Evolutionary conservation across 2,888 invertebrate species (phyloP).

Genomic region (Pyrocoelia pectoralis): DNA sequence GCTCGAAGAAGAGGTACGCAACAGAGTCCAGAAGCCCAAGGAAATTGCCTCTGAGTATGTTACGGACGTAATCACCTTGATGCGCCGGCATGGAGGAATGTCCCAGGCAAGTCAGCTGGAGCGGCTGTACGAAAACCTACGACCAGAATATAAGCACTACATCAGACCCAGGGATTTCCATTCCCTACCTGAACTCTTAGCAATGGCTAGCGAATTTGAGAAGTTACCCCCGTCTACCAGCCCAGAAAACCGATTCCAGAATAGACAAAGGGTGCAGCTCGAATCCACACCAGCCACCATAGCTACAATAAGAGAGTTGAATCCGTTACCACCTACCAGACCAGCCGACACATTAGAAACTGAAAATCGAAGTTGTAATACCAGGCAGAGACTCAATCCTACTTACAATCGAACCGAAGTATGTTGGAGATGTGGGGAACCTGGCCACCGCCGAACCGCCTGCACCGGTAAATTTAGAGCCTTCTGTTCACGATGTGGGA

Average conservation of each 20-base stretch:
- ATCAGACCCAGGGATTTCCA: background rate
- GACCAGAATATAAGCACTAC: slow-evolving; percentile 12
- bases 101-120: background rate
- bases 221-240: no score
- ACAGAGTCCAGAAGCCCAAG: no score
- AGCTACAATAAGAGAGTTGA: no score
- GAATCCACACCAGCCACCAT: no score
- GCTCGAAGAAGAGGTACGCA: no score
- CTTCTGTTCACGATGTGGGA: slow-evolving; percentile 37
- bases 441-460: slow-evolving; percentile 26
- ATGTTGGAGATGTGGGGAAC: slow-evolving; percentile 37
- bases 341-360: no score
- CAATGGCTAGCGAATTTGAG: no score
- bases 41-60: no score
- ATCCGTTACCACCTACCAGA: no score
- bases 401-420: background rate
- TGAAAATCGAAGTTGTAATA: no score
- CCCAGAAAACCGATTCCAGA: no score
- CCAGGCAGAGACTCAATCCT: background rate
- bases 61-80: slow-evolving; percentile 24
- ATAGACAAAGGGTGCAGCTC: no score
- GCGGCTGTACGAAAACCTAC: slow-evolving; percentile 10
- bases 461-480: slow-evolving; percentile 26
- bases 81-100: slow-evolving; percentile 13
- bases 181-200: background rate